Conservation (phyloP, 2,888 invertebrate genomes). For the Chloroclysta siterata region DNA sequence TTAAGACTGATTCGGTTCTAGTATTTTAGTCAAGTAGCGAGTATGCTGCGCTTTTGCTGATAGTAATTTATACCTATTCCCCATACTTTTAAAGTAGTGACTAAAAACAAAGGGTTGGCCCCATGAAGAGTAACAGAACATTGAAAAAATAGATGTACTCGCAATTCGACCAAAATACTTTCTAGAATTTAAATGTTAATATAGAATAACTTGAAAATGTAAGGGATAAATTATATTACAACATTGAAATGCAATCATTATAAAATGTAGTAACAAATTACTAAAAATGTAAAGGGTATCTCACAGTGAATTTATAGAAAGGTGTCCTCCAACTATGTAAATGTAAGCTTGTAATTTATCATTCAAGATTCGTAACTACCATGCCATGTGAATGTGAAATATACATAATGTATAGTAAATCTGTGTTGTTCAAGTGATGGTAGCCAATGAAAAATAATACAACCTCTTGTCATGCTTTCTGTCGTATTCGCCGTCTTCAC, state of each 20-base stretch:
- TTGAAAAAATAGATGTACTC: background rate
- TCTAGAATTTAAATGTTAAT: background rate
- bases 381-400: background rate
- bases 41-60: background rate
- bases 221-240: background rate
- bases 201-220: background rate
- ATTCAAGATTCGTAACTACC: background rate
- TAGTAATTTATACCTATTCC: background rate
- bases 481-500: constrained; percentile 81
- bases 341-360: background rate
- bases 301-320: background rate
- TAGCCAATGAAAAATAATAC: constrained; percentile 20
- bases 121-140: background rate
- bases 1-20: background rate
- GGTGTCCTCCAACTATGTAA: background rate
- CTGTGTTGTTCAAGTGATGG: constrained; percentile 2
- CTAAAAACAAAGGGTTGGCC: background rate
- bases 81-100: background rate
- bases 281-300: too few relatives aligned
- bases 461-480: constrained; percentile 82
- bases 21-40: background rate
- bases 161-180: background rate
- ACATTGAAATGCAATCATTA: background rate
- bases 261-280: too few relatives aligned
- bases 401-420: constrained; percentile 3